Conservation (phyloP, 2,113 vertebrate species). For the Dipodomys spectabilis region DNA sequence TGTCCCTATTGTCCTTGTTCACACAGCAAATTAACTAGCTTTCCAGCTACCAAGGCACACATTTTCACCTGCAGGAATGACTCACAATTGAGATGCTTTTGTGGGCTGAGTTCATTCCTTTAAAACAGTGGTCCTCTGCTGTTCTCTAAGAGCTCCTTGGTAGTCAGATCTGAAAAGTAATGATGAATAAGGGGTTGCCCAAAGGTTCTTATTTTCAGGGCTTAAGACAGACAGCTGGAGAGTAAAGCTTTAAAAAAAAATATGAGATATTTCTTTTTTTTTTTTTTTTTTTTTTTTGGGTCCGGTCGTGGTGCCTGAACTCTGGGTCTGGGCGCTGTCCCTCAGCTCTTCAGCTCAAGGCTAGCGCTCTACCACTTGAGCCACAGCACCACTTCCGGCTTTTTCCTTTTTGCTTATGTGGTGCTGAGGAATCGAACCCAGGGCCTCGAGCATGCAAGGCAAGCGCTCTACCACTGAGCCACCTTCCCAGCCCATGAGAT, state of each 20-base stretch:
- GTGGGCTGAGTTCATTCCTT: neutral
- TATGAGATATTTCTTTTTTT: slow-evolving; percentile 25
- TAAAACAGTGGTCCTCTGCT: neutral
- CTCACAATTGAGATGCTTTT: neutral
- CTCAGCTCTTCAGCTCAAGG: too few species aligned
- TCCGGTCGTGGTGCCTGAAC: too few species aligned
- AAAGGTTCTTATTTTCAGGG: neutral
- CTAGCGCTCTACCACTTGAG: too few species aligned
- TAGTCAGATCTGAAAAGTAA: slow-evolving; percentile 44
- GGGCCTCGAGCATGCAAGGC: too few species aligned
- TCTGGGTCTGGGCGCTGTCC: too few species aligned
- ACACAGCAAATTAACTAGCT: neutral
- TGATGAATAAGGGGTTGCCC: neutral
- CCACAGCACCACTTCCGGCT: too few species aligned
- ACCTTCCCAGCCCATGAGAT: too few species aligned
- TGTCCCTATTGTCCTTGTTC: neutral
- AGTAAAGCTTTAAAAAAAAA: neutral
- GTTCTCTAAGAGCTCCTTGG: neutral
- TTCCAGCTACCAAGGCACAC: too few species aligned
- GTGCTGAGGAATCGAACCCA: too few species aligned
- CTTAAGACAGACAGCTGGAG: neutral
- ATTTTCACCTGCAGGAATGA: neutral
- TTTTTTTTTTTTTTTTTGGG: too few species aligned
- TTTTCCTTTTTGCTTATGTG: too few species aligned
- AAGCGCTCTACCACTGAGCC: too few species aligned